Conservation (phyloP, 2,888 invertebrate genomes). For the Zootermopsis nevadensis region DNA sequence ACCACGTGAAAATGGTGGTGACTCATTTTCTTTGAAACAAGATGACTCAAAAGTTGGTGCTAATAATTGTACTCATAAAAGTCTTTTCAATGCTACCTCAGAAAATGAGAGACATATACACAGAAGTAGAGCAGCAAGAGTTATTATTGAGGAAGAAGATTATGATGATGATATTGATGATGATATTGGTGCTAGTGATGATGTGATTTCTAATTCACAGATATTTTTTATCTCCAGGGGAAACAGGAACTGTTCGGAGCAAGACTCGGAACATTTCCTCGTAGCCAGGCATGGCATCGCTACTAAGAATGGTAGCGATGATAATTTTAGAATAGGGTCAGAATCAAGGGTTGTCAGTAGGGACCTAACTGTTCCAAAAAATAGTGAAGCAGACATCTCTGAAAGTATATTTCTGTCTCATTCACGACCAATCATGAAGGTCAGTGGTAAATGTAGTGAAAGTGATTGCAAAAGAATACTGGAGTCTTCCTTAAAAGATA, state of each 20-base stretch:
- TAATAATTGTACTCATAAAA: conserved; percentile 26
- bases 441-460: neutral
- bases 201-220: conserved; percentile 18
- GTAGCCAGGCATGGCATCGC: neutral
- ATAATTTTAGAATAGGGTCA: neutral
- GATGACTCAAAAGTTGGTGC: conserved; percentile 22
- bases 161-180: conserved; percentile 34
- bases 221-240: conserved; percentile 2
- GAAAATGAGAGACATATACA: conserved; percentile 27
- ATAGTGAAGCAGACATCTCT: conserved; percentile 5
- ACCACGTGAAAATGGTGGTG: neutral
- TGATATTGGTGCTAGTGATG: conserved; percentile 32
- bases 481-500: neutral
- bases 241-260: conserved; percentile 20
- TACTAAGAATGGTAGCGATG: neutral
- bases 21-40: neutral
- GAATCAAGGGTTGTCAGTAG: neutral
- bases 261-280: neutral
- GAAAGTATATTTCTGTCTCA: neutral
- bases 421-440: neutral
- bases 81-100: conserved; percentile 15
- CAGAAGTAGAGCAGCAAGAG: neutral
- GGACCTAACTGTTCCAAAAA: neutral
- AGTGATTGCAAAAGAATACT: neutral
- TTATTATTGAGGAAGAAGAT: conserved; percentile 20